These are phyloP conservation scores for Platysteira castanea DNA, from an alignment of 2,113 vertebrate species.

Conservation along the genomic window DNA sequence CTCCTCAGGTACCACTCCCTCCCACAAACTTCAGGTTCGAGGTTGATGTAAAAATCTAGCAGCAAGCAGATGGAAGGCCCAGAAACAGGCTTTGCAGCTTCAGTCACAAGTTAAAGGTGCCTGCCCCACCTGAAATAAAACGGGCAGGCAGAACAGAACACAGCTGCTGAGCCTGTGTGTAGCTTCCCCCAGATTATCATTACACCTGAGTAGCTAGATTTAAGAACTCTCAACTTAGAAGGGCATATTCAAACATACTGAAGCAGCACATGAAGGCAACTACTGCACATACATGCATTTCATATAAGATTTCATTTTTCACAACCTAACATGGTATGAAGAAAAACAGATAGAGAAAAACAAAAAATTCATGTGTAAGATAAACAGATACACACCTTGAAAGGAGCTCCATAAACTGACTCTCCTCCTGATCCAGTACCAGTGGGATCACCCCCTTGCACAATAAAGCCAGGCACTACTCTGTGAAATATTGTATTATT, in stretches of 20 bases:
- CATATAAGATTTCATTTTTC: neutral
- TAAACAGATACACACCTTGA: conserved; percentile 78
- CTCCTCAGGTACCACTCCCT: neutral
- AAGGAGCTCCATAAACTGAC: conserved; percentile 88
- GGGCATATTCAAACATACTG: neutral
- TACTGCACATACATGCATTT: neutral
- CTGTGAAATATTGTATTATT: conserved; percentile 93
- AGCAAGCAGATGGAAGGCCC: neutral
- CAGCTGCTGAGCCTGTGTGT: rapidly evolving
- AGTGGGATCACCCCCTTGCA: conserved; percentile 95
- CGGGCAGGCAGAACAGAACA: neutral
- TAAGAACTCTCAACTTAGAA: neutral
- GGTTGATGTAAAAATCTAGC: neutral
- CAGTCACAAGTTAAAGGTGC: neutral
- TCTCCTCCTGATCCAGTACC: conserved; percentile 92
- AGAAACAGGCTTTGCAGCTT: neutral
- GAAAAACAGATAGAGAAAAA: neutral
- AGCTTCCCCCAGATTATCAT: neutral
- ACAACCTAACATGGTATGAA: neutral
- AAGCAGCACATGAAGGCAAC: neutral
- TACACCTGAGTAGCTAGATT: neutral
- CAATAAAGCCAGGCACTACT: conserved; percentile 92
- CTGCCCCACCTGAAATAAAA: neutral
- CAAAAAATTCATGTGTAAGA: neutral
- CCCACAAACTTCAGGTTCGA: rapidly evolving